Conservation (phyloP, 2,113 vertebrate species). For the Butorides virescens region DNA sequence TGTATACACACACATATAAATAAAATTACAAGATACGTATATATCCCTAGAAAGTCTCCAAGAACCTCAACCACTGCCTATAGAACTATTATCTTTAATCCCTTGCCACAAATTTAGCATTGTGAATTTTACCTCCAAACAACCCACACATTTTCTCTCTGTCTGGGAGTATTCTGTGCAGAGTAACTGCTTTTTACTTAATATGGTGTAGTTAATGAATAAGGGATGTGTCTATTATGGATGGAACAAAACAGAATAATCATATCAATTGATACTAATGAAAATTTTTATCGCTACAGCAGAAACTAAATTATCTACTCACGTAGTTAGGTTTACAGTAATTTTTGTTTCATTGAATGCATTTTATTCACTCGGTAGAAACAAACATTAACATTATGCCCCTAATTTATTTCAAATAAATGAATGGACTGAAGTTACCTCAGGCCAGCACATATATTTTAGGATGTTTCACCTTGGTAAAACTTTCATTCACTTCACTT, state of each 20-base stretch:
- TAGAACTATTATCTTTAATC: not conserved
- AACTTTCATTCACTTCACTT: not conserved
- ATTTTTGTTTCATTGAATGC: not conserved
- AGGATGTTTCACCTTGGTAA: not conserved
- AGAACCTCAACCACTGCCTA: not conserved
- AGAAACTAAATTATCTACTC: not conserved
- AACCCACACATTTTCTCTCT: not conserved
- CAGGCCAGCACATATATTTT: not conserved
- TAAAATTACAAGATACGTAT: not conserved
- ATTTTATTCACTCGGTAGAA: not conserved
- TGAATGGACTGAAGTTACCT: not conserved
- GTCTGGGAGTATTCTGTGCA: not conserved
- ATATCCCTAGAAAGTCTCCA: not conserved
- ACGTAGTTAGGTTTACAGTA: not conserved
- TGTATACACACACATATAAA: not conserved
- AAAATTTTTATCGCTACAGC: not conserved
- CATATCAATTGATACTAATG: not conserved
- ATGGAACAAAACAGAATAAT: not conserved
- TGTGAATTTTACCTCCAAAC: slow-evolving; percentile 34
- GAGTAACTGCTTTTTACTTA: slow-evolving; percentile 10
- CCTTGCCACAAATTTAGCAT: slow-evolving; percentile 35
- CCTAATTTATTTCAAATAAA: not conserved
- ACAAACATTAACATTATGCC: not conserved
- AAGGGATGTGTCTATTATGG: not conserved
- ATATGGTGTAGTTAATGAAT: not conserved